phyloP scores from a whole-genome alignment of 2,113 vertebrate genomes.

The Pseudonaja textilis region DNA sequence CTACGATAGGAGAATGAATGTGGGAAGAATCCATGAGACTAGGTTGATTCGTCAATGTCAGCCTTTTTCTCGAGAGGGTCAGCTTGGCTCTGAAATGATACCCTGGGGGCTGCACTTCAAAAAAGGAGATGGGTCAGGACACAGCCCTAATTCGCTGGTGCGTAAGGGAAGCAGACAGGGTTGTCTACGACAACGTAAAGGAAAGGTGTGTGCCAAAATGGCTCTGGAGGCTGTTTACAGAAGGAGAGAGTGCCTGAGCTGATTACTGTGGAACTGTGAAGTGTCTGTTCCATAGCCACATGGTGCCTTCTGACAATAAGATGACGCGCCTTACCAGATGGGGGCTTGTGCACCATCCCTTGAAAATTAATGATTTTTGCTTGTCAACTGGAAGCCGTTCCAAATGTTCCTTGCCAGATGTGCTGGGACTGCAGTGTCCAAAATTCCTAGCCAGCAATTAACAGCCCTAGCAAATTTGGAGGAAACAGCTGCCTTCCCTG shows the following conservation, averaged over 20 bases:
- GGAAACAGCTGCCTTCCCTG: neutral
- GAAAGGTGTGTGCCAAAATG: neutral
- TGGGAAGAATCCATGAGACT: neutral
- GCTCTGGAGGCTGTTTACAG: neutral
- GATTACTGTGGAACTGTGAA: neutral
- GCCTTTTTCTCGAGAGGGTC: neutral
- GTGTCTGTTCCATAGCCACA: neutral
- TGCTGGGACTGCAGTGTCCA: neutral
- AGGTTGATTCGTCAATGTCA: neutral
- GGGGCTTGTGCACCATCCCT: neutral
- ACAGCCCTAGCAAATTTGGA: neutral
- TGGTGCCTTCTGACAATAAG: neutral
- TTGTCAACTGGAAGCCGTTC: neutral
- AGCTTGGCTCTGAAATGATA: neutral
- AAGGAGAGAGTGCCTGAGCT: neutral
- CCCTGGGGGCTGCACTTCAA: neutral
- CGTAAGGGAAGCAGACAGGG: neutral
- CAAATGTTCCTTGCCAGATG: neutral
- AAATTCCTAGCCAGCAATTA: neutral
- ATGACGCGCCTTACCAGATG: neutral
- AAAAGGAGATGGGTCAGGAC: neutral
- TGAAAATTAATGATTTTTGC: neutral
- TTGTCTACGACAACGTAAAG: neutral
- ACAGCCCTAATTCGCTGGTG: neutral
- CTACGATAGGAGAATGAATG: neutral